Evolutionary conservation across 2,797 vertebrate genomes (phyloP).

Genomic region (Spatula clypeata): DNA sequence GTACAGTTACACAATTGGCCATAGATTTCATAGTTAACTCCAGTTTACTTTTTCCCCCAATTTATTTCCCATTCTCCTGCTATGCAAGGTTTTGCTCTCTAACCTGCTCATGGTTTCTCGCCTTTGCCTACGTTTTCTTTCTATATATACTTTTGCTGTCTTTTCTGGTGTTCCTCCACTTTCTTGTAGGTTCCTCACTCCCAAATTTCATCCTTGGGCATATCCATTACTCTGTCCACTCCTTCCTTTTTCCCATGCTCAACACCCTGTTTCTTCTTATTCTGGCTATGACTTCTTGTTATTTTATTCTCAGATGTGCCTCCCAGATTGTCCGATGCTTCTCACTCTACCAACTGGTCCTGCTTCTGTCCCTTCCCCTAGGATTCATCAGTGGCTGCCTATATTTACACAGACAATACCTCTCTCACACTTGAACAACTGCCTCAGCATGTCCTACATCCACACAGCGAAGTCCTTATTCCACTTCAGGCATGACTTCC

Average conservation of each 20-base stretch:
- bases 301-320: not conserved
- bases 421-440: not conserved
- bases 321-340: not conserved
- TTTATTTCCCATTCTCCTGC: not conserved
- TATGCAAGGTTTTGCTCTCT: not conserved
- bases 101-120: not conserved
- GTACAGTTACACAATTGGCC: not conserved
- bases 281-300: not conserved
- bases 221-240: not conserved
- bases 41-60: not conserved
- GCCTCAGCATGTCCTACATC: not conserved
- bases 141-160: not conserved
- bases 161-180: not conserved
- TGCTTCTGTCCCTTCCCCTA: not conserved
- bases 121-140: not conserved
- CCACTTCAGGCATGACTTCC: not conserved
- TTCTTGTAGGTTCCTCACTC: not conserved
- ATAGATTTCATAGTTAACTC: not conserved
- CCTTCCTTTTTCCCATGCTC: not conserved
- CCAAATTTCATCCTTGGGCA: not conserved
- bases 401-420: not conserved
- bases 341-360: not conserved
- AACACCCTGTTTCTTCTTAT: not conserved
- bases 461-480: not conserved
- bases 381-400: not conserved